Conservation (phyloP, 2,888 invertebrate species). For the Limenitis camilla region DNA sequence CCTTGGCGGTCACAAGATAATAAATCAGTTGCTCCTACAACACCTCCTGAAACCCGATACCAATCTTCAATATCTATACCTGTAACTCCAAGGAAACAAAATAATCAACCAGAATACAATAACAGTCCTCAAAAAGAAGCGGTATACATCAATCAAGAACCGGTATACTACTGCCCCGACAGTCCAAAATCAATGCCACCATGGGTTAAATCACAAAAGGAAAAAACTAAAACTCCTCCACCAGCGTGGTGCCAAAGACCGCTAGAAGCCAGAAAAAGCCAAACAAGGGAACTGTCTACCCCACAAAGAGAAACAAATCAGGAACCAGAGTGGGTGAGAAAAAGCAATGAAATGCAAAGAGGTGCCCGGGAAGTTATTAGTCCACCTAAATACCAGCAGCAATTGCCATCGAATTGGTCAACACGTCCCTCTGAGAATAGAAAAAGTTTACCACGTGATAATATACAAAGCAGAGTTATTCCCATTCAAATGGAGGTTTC, state of each 20-base stretch:
- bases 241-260: constrained; percentile 64
- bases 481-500: constrained; percentile 80
- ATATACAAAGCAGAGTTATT: constrained; percentile 68
- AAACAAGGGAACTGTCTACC: constrained; percentile 54
- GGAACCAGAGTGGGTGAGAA: constrained; percentile 66
- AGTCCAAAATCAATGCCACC: constrained; percentile 65
- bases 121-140: constrained; percentile 51
- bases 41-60: constrained; percentile 52
- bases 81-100: constrained; percentile 55
- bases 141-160: constrained; percentile 64
- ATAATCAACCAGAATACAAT: constrained; percentile 47
- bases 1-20: constrained; percentile 48
- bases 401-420: constrained; percentile 62
- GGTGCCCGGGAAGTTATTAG: constrained; percentile 56
- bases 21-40: constrained; percentile 34
- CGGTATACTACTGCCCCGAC: constrained; percentile 62
- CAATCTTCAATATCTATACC: constrained; percentile 70
- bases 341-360: constrained; percentile 60
- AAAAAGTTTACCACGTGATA: constrained; percentile 59
- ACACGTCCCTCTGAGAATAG: constrained; percentile 64
- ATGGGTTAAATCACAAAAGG: constrained; percentile 66
- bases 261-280: constrained; percentile 53
- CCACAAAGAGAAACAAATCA: constrained; percentile 56
- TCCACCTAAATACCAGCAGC: constrained; percentile 61
- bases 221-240: constrained; percentile 68